Evolutionary conservation across 2,113 vertebrate genomes (phyloP), one percentile per base, ranked within the genome.

Genomic region (Falco punctatus): DNA sequence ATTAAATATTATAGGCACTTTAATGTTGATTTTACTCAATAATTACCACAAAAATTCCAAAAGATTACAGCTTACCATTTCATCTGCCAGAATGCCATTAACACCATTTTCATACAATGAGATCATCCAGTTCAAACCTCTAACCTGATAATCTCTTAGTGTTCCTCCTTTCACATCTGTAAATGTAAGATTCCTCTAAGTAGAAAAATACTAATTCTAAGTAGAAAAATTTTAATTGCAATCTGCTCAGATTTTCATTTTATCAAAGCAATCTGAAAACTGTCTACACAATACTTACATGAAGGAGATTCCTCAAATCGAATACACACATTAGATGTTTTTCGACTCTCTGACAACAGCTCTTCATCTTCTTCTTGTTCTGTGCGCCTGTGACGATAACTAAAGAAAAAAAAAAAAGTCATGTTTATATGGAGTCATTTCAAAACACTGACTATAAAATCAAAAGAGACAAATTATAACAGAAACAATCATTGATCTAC

Each of bases 111-210:
- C 99, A 97, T 99, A 99, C 64, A 99, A 95, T 33, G 99, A 99
- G 92, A 99, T 99, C 98, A 99, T 98, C 99, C 99, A 99, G 96
- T 99, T 99, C 93, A 99, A 96, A 57, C 99, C 99, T 97, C 99
- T 97, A 96, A 99, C 98, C 96, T 99, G 99, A 95, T 99, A 99
- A 98, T 99, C 99, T 97, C 99, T 98, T 90, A 99, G 88, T 4
- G 98, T 97, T 90, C 99, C 99, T 96, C 98, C 98, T 98, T 99
- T 99, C 92, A 99, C 98, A 98, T 99, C 99, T 99, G 96, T 51
- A 97, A 97, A 97, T 80, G 46, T 42, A 95, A 97, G 88, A 95
- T 84, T 80, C 32, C 46, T 94, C 83, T 96, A 92, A 91, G 80
- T 95, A 95, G 54, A 84, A 86, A 77, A 82, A 80, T 54, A 85